Evolutionary conservation across 2,797 vertebrate species (phyloP).

Genomic region (Odontamblyopus rebecca): DNA sequence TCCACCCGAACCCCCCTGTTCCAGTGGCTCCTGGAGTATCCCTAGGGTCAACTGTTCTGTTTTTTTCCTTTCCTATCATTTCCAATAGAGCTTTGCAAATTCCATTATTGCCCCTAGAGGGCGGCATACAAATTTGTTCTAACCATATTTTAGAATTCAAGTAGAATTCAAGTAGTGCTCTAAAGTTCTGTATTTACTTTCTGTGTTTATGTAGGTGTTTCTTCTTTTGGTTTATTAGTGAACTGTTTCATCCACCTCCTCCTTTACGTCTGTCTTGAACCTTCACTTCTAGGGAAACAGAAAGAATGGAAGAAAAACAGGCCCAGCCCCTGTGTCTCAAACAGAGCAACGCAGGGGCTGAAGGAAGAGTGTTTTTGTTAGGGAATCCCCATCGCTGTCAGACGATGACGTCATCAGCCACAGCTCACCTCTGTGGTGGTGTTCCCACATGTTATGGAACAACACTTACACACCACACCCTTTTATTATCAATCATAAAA

Average conservation of each 20-base stretch:
- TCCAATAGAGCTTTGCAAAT: slow-evolving; percentile 49
- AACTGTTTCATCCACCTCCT: slow-evolving; percentile 26
- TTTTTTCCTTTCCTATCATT: slow-evolving; percentile 17
- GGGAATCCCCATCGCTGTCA: slow-evolving; percentile 74
- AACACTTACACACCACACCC: slow-evolving; percentile 55
- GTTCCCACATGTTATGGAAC: slow-evolving; percentile 72
- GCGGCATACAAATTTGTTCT: slow-evolving; percentile 59
- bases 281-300: slow-evolving; percentile 9
- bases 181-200: slow-evolving; percentile 32
- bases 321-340: slow-evolving; percentile 36
- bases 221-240: slow-evolving; percentile 34
- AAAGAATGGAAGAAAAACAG: slow-evolving; percentile 28
- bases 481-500: slow-evolving; percentile 43
- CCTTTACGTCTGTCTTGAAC: slow-evolving; percentile 26
- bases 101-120: slow-evolving; percentile 51
- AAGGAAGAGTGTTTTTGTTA: slow-evolving; percentile 53
- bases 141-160: slow-evolving; percentile 54
- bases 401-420: slow-evolving; percentile 63
- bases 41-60: slow-evolving; percentile 65
- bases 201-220: slow-evolving; percentile 58
- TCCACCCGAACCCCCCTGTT: slow-evolving; percentile 77
- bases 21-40: slow-evolving; percentile 88
- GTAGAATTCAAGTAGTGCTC: slow-evolving; percentile 48
- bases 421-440: slow-evolving; percentile 62
- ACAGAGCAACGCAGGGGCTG: slow-evolving; percentile 34